A percentile compares a stretch with the other conserved stretches of the same genome.
Conservation (phyloP, 2,797 vertebrate species). For the Cryptoblepharus egeriae region DNA sequence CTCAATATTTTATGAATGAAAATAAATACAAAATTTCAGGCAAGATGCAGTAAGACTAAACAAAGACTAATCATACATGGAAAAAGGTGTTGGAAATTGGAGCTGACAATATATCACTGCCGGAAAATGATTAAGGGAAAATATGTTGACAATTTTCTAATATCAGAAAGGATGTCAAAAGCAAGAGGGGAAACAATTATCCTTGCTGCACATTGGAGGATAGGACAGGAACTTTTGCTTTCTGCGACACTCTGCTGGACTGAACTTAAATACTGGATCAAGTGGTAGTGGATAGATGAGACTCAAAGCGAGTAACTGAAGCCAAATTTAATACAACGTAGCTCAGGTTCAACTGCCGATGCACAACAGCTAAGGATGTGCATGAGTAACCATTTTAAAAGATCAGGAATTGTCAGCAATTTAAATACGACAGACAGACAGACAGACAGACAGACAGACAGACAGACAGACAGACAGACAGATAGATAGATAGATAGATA, state of each 20-base stretch:
- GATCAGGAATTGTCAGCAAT: not conserved
- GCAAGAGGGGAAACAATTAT: not conserved
- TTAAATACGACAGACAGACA: too few species aligned
- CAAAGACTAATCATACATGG: not conserved
- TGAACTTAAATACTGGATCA: not conserved
- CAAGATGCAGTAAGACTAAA: not conserved
- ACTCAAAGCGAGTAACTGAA: not conserved
- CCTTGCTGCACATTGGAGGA: not conserved
- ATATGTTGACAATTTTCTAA: conserved; percentile 9
- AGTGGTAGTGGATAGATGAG: not conserved
- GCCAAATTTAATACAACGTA: not conserved
- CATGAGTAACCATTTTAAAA: too few species aligned
- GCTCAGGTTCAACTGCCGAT: not conserved
- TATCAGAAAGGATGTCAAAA: conserved; percentile 8
- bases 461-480: too few species aligned
- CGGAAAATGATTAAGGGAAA: conserved; percentile 7
- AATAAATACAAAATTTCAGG: conserved; percentile 11
- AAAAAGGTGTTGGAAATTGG: not conserved
- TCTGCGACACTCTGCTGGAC: not conserved
- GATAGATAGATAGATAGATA: too few species aligned
- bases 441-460: too few species aligned
- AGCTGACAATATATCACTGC: not conserved
- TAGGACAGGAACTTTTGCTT: not conserved
- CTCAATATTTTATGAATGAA: conserved; percentile 38
- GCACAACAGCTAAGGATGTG: too few species aligned